phyloP scores from a whole-genome alignment of 2,797 vertebrate genomes.

The Enteromius paludinosus region DNA sequence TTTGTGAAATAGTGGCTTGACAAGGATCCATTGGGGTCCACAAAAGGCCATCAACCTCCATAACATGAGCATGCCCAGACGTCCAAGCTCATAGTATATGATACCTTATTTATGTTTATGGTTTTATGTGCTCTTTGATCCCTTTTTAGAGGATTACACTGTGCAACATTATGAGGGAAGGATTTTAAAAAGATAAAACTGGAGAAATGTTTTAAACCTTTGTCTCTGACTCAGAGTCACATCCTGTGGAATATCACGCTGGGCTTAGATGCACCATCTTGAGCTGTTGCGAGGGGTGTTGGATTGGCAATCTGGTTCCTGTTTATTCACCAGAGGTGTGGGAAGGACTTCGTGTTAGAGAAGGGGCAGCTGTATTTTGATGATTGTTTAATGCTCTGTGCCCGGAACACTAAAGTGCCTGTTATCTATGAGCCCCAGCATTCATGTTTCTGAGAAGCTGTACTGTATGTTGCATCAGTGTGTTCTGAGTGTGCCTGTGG shows the following conservation, averaged over 20 bases:
- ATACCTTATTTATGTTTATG: slow-evolving; percentile 34
- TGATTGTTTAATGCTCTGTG: slow-evolving; percentile 54
- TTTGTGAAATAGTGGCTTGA: slow-evolving; percentile 19
- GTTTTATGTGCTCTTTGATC: slow-evolving; percentile 8
- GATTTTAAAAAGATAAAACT: slow-evolving; percentile 32
- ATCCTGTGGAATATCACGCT: slow-evolving; percentile 53
- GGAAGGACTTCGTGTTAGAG: slow-evolving; percentile 50
- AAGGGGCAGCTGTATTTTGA: slow-evolving; percentile 52
- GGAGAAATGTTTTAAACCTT: slow-evolving; percentile 46
- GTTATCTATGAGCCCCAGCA: slow-evolving; percentile 51
- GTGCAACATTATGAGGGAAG: not conserved
- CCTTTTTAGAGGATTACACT: slow-evolving; percentile 26
- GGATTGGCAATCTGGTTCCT: slow-evolving; percentile 58
- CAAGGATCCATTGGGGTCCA: slow-evolving; percentile 3
- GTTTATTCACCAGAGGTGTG: slow-evolving; percentile 57
- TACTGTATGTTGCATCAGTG: slow-evolving; percentile 27
- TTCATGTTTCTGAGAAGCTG: slow-evolving; percentile 44
- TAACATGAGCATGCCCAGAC: slow-evolving; percentile 2
- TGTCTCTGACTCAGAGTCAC: slow-evolving; percentile 52
- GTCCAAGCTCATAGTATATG: slow-evolving; percentile 30
- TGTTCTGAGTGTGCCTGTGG: slow-evolving; percentile 11
- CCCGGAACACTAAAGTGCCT: slow-evolving; percentile 47
- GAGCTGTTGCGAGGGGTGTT: slow-evolving; percentile 54
- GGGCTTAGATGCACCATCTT: slow-evolving; percentile 56
- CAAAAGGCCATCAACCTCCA: slow-evolving; percentile 26